Evolutionary conservation across 1,140 invertebrate genomes (phyloP), one percentile per base, ranked within the genome.

Genomic region (Drosophila simulans): DNA sequence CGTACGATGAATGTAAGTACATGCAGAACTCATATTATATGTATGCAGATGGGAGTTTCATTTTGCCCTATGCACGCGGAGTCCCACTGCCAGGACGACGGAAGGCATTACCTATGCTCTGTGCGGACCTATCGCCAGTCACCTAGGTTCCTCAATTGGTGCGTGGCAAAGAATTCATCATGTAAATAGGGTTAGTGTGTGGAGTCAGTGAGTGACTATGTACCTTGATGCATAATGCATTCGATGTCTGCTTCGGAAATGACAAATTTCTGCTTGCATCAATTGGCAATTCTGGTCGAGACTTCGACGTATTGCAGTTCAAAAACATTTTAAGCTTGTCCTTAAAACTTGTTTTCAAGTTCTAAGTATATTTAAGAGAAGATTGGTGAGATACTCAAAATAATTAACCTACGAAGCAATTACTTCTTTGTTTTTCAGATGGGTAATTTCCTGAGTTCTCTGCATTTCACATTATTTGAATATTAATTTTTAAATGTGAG

Each of bases 131-230:
- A 42, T 42, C 13, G 62, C 25, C 34, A 60, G 35, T 35, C 37
- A 27, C 63, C 58, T 17, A 3, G 65, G 31, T 39, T 52, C 49
- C 66, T 68, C 63, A 55, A 68, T 68, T 70, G 34, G 40, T 27
- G 60, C 52, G 59, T 64, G 25, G 45, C 43, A 51, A 60, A 57
- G 59, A 79, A 63, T 68, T 77, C 82, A 39, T 15, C 81, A 84
- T 83, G 75, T 60, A 80, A 84, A 85, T 76, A 60, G 63, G 57
- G 40, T 71, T 71, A 71, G 43, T 27, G 11, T 57, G 52, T 34
- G 64, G 40, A 31, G 51, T 22, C 42, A 48, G 62, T 55, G 63
- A 49, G 52, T 17, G 71, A 42, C 51, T 54, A 22, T 31, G 22
- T 4, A 1, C 22, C 42, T 42, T 48, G 35, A 35, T 70, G 66